These are phyloP conservation scores for Trissolcus japonicus DNA, from an alignment of 2,888 invertebrate species.

Conservation along the genomic window DNA sequence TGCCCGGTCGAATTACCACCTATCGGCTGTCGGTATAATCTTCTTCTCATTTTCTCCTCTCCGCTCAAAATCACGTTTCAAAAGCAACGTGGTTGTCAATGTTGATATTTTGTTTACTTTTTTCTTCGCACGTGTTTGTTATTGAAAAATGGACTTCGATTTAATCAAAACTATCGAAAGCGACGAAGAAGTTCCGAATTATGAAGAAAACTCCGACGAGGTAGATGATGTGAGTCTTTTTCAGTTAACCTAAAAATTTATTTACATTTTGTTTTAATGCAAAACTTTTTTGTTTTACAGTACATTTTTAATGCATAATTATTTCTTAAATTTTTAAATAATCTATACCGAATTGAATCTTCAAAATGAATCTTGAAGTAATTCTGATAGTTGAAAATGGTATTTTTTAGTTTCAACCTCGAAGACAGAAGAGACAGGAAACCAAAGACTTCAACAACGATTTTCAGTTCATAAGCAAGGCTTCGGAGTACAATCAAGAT, in stretches of 20 bases:
- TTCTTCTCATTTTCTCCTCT: no score
- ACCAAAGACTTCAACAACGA: constrained; percentile 87
- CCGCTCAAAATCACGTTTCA: background rate
- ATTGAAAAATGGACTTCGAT: constrained; percentile 75
- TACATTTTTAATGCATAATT: background rate
- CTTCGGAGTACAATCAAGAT: constrained; percentile 88
- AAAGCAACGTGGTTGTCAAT: no score
- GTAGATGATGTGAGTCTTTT: constrained; percentile 83
- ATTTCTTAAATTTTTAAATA: no score
- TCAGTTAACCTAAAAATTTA: constrained; percentile 37
- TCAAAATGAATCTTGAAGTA: background rate
- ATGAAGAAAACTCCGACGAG: constrained; percentile 87
- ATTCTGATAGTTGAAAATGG: background rate
- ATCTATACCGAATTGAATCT: no score
- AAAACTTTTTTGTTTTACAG: background rate
- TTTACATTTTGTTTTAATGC: background rate
- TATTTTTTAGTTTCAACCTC: constrained; percentile 85
- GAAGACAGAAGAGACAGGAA: constrained; percentile 84
- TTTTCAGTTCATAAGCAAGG: constrained; percentile 88
- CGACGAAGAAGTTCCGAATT: constrained; percentile 87
- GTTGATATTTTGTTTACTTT: background rate
- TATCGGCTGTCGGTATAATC: no score
- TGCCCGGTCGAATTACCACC: no score
- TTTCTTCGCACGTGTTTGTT: background rate
- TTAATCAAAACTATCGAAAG: constrained; percentile 90